These are phyloP conservation scores for Maniola hyperantus DNA, from an alignment of 2,888 invertebrate genomes.

Conservation along the genomic window DNA sequence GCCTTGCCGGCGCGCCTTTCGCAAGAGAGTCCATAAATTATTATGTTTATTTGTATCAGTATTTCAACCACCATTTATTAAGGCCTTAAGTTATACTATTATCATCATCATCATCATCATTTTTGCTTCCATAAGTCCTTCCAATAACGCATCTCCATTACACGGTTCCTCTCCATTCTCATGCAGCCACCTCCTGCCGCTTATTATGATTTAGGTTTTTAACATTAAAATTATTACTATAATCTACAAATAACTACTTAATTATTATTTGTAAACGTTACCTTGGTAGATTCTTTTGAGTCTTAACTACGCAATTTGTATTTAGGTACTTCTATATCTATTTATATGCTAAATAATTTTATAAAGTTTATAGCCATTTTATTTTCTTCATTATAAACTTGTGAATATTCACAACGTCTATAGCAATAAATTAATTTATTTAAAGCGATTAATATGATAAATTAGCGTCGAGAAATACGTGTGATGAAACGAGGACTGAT, in stretches of 20 bases:
- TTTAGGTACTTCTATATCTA: background rate
- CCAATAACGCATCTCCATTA: too few relatives aligned
- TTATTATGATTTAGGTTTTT: background rate
- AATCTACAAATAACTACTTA: background rate
- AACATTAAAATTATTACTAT: background rate
- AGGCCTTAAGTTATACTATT: too few relatives aligned
- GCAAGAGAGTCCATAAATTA: background rate
- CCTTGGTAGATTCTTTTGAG: conserved; percentile 24
- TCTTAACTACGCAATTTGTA: background rate
- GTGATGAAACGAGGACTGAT: conserved; percentile 42
- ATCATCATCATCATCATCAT: background rate
- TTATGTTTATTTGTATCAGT: background rate
- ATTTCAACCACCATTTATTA: background rate
- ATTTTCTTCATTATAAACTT: background rate
- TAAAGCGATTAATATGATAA: background rate
- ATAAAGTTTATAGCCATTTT: background rate
- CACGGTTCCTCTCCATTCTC: background rate
- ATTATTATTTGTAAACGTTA: conserved; percentile 12
- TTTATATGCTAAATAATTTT: background rate
- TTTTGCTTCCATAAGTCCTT: background rate
- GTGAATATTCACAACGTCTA: background rate
- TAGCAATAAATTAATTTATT: background rate
- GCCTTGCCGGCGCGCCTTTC: too few relatives aligned
- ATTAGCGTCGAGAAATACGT: conserved; percentile 44
- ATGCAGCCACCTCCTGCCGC: background rate